Percentiles rank a stretch among this genome's conserved stretches.
Conservation (phyloP, 2,888 invertebrate species). For the Cecidostiba fungosa region DNA sequence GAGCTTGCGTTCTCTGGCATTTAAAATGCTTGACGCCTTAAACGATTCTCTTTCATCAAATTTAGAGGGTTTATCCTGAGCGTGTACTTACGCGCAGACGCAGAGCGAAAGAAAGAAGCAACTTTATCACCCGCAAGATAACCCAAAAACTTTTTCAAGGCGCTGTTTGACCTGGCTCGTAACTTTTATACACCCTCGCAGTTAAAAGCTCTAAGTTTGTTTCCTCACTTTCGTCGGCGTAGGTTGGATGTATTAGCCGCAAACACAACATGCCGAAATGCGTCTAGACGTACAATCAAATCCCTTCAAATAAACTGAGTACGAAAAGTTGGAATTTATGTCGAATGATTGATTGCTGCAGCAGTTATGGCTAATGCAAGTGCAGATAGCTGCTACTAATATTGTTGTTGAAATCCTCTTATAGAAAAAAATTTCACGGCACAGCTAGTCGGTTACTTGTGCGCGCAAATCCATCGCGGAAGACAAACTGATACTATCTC, state of each 20-base stretch:
- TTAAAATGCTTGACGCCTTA: conserved; percentile 10
- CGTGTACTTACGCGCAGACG: neutral
- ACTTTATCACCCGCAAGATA: conserved; percentile 14
- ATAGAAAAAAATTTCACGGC: too few species aligned
- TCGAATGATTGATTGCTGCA: neutral
- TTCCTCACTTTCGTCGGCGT: neutral
- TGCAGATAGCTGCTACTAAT: too few species aligned
- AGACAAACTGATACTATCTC: too few species aligned
- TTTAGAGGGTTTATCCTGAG: conserved; percentile 22
- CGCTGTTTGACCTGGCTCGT: neutral
- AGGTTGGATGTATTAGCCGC: neutral
- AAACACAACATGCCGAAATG: neutral
- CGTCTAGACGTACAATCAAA: neutral
- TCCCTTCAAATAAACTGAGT: neutral
- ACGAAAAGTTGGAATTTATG: neutral
- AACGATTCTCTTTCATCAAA: conserved; percentile 41
- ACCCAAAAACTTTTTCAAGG: conserved; percentile 26
- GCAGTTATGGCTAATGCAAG: neutral
- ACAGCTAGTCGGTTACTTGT: too few species aligned
- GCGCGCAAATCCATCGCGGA: too few species aligned
- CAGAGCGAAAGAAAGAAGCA: neutral
- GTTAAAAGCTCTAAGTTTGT: conserved; percentile 27
- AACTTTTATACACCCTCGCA: conserved; percentile 3
- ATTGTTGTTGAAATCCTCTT: too few species aligned
- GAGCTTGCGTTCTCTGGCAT: neutral